Evolutionary conservation across 2,113 vertebrate genomes (phyloP).

Genomic region (Willisornis vidua): DNA sequence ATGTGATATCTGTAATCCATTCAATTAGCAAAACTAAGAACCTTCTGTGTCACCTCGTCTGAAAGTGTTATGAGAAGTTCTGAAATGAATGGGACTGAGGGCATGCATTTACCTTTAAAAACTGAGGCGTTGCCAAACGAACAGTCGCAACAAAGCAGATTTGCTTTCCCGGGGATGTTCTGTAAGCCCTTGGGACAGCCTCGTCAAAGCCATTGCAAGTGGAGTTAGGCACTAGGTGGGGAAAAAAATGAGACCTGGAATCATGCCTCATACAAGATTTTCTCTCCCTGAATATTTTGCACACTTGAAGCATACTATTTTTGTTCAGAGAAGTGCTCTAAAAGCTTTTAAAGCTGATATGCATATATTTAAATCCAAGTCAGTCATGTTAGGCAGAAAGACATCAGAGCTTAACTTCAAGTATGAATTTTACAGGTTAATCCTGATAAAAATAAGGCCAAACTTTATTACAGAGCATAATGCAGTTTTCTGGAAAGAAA

Average conservation of each 20-base stretch:
- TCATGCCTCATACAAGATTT: neutral
- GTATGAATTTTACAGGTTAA: conserved; percentile 56
- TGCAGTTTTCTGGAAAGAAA: conserved; percentile 39
- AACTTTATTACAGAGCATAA: conserved; percentile 8
- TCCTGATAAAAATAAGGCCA: conserved; percentile 45
- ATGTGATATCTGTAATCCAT: conserved; percentile 49
- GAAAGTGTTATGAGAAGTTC: neutral
- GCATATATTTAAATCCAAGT: conserved; percentile 46
- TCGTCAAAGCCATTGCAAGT: conserved; percentile 80
- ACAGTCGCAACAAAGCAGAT: conserved; percentile 83
- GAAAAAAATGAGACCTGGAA: neutral
- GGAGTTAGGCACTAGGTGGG: conserved; percentile 74
- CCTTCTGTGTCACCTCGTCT: neutral
- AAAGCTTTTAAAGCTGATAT: conserved; percentile 53
- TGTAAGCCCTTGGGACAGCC: conserved; percentile 74
- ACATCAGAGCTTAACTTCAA: conserved; percentile 54
- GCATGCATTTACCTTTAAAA: conserved; percentile 75
- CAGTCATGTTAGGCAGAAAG: conserved; percentile 42
- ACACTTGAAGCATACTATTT: conserved; percentile 6
- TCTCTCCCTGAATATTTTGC: conserved; percentile 29
- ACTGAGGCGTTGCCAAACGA: conserved; percentile 82
- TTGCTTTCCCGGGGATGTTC: conserved; percentile 71
- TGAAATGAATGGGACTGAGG: neutral
- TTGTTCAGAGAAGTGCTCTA: conserved; percentile 32
- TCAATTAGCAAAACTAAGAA: conserved; percentile 51